Percentiles rank a stretch among this genome's conserved stretches.
Conservation (phyloP, 2,797 vertebrate species). For the Menidia menidia region DNA sequence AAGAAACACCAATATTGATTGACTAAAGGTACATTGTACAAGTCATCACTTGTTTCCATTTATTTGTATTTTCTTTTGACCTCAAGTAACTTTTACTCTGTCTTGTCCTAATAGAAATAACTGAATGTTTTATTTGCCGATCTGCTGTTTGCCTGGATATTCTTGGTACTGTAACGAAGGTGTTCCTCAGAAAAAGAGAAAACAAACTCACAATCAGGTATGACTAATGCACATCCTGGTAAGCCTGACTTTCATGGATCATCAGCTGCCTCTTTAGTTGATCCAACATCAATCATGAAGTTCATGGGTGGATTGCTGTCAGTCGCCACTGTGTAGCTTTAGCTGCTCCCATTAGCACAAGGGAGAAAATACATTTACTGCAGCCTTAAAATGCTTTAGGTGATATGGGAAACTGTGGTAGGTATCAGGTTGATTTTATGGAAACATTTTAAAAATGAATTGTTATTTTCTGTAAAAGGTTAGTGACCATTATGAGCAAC, state of each 20-base stretch:
- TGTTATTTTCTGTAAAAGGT: too few relatives aligned
- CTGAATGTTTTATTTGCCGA: not conserved
- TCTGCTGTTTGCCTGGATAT: not conserved
- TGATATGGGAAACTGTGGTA: not conserved
- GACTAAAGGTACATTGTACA: not conserved
- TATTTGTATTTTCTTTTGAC: not conserved
- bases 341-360: conserved; percentile 45
- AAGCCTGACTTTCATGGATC: conserved; percentile 75
- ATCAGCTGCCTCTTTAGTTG: conserved; percentile 69
- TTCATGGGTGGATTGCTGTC: conserved; percentile 73
- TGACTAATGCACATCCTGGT: conserved; percentile 52
- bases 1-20: not conserved
- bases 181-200: conserved; percentile 8
- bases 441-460: too few relatives aligned
- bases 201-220: conserved; percentile 28
- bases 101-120: not conserved
- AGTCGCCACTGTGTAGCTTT: conserved; percentile 53
- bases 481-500: too few relatives aligned
- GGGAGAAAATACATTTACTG: conserved; percentile 16
- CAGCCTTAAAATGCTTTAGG: not conserved
- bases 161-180: not conserved
- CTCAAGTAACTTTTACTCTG: not conserved
- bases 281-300: conserved; percentile 70
- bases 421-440: not conserved
- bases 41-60: not conserved